Percentiles rank a stretch among this genome's conserved stretches.
Evolutionary conservation across 2,113 vertebrate species (phyloP).

Genomic region (Corydoras maculifer): DNA sequence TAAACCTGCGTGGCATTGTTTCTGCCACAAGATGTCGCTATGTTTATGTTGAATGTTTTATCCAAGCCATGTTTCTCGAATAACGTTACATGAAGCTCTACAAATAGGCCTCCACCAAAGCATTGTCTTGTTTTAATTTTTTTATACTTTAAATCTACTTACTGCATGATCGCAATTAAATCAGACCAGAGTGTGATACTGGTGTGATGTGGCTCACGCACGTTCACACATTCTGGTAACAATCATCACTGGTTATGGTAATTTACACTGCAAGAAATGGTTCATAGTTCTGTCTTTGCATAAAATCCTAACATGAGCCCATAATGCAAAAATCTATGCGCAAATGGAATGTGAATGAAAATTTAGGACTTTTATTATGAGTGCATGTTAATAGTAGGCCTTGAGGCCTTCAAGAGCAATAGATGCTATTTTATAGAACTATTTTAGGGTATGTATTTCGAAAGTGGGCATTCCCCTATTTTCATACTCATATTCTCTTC

Average conservation of each 20-base stretch:
- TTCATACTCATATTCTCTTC: constrained; percentile 18
- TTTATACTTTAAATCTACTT: constrained; percentile 11
- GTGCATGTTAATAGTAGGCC: constrained; percentile 27
- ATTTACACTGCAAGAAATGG: constrained; percentile 32
- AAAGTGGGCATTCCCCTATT: constrained; percentile 25
- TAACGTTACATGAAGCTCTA: too few species aligned
- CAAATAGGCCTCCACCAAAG: too few species aligned
- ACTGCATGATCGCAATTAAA: constrained; percentile 20
- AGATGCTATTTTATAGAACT: constrained; percentile 1
- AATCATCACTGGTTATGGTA: constrained; percentile 20
- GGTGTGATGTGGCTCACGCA: background rate
- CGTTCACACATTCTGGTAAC: constrained; percentile 6
- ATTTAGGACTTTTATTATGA: constrained; percentile 25
- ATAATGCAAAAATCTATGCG: constrained; percentile 54
- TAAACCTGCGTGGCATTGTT: constrained; percentile 30
- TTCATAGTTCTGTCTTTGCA: constrained; percentile 25
- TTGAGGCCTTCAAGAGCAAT: constrained; percentile 25
- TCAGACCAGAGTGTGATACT: too few species aligned
- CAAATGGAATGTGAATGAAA: constrained; percentile 43
- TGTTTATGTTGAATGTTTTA: constrained; percentile 45
- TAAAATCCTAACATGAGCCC: constrained; percentile 48
- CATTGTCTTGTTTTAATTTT: background rate
- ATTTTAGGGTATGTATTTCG: too few species aligned
- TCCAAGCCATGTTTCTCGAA: background rate
- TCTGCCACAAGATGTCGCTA: constrained; percentile 29